phyloP scores from a whole-genome alignment of 2,888 invertebrate genomes.

The Eledona agricola region DNA sequence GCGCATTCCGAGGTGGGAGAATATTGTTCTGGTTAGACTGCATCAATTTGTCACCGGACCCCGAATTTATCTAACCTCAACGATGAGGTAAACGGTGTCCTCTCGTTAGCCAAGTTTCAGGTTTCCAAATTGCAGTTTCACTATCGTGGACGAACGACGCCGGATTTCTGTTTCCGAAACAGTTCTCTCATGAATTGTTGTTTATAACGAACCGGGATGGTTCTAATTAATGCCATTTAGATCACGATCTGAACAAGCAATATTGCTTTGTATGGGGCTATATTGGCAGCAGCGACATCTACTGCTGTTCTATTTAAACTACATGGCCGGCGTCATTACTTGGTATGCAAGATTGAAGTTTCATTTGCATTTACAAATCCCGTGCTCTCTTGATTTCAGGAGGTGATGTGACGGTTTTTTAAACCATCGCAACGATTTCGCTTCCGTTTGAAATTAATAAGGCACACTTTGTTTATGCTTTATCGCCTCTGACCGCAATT shows the following conservation, averaged over 20 bases:
- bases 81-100: slow-evolving; percentile 42
- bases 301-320: slow-evolving; percentile 14
- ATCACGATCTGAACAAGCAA: slow-evolving; percentile 6
- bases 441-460: slow-evolving; percentile 6
- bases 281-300: slow-evolving; percentile 14
- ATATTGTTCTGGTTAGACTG: slow-evolving; percentile 42
- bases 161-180: not conserved
- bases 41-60: slow-evolving; percentile 43
- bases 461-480: slow-evolving; percentile 11
- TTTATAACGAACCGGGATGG: too few species aligned
- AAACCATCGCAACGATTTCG: slow-evolving; percentile 8
- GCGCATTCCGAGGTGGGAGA: slow-evolving; percentile 37
- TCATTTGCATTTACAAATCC: slow-evolving; percentile 27
- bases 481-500: slow-evolving; percentile 18
- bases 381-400: slow-evolving; percentile 16
- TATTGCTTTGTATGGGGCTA: slow-evolving; percentile 1
- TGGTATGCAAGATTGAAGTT: slow-evolving; percentile 21
- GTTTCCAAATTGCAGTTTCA: slow-evolving; percentile 21
- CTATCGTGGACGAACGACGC: slow-evolving; percentile 2
- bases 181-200: not conserved
- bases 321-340: slow-evolving; percentile 14
- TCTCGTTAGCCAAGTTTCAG: slow-evolving; percentile 33
- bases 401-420: slow-evolving; percentile 19
- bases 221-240: slow-evolving; percentile 1
- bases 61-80: slow-evolving; percentile 42